phyloP scores from a whole-genome alignment of 2,888 invertebrate species.

The Stomorhina lunata region DNA sequence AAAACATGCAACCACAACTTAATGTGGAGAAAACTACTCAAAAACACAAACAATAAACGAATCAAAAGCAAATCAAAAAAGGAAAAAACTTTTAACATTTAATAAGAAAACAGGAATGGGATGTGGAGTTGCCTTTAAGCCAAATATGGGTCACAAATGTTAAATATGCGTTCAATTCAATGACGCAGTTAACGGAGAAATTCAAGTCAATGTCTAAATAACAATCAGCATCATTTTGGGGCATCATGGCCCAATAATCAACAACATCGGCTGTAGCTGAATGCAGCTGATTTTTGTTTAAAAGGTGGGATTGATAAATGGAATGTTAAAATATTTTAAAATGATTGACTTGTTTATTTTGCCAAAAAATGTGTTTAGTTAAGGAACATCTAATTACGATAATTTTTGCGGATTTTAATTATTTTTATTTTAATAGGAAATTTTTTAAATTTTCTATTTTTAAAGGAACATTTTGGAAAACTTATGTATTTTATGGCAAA shows the following conservation, averaged over 20 bases:
- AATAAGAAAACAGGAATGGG: conserved; percentile 22
- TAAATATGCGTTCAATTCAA: conserved; percentile 45
- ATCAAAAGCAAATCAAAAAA: background rate
- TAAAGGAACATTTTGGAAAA: no score
- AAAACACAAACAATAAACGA: background rate
- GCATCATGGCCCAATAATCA: conserved; percentile 34
- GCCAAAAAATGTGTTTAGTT: no score
- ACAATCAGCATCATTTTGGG: conserved; percentile 18
- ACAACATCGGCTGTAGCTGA: background rate
- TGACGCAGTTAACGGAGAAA: conserved; percentile 37
- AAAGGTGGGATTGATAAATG: no score
- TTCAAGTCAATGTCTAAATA: conserved; percentile 26
- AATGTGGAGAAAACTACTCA: background rate
- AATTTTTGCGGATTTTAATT: no score
- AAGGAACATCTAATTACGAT: no score
- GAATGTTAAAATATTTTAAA: no score
- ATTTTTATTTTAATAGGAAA: no score
- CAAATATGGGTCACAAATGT: conserved; percentile 60
- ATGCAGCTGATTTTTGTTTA: background rate
- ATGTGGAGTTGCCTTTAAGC: conserved; percentile 23
- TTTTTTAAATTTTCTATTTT: no score
- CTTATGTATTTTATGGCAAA: no score
- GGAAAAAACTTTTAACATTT: background rate
- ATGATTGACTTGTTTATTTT: no score
- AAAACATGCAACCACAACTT: conserved; percentile 20